Evolutionary conservation across 2,888 invertebrate genomes (phyloP), one percentile per base, ranked within the genome.

Genomic region (Clostera curtula): DNA sequence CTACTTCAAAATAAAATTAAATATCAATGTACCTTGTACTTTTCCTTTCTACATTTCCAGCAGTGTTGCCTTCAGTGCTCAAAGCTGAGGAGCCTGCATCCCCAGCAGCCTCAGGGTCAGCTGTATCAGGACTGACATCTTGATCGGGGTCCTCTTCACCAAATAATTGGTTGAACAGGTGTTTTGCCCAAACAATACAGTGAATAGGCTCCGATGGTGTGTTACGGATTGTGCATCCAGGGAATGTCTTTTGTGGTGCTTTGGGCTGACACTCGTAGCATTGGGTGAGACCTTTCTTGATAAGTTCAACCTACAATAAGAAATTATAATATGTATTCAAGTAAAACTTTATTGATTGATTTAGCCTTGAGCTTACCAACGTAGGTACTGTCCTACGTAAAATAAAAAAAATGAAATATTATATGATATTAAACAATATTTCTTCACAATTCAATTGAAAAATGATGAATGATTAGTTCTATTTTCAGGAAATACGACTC

Each of bases 131-230:
- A 6, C 98, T 97, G 2, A 99, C 98, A 68, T 98, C 98, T 60
- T 98, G 79, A 19, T 98, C 98, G 0, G 96, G 94, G 70, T 97
- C 97, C 36, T 92, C 91, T 75, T 98, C 97, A 0, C 99, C 99
- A 84, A 98, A 99, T 8, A 99, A 84, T 76, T 99, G 98, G 93
- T 98, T 98, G 79, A 98, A 99, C 5, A 99, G 87, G 85, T 98
- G 97, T 72, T 99, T 99, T 0, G 97, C 95, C 99, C 99, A 99
- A 10, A 99, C 98, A 46, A 99, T 97, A 69, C 99, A 99, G 75
- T 99, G 99, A 48, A 99, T 97, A 0, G 96, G 96, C 69, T 99
- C 98, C 0, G 97, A 98, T 0, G 99, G 99, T 0, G 99, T 99
- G 67, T 99, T 99, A 19, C 99, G 87, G 47, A 99, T 99, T 1